Evolutionary conservation across 37 sponge, comb jelly and placozoan genomes (phyloP).

Genomic region (Lycopodina hypogea): DNA sequence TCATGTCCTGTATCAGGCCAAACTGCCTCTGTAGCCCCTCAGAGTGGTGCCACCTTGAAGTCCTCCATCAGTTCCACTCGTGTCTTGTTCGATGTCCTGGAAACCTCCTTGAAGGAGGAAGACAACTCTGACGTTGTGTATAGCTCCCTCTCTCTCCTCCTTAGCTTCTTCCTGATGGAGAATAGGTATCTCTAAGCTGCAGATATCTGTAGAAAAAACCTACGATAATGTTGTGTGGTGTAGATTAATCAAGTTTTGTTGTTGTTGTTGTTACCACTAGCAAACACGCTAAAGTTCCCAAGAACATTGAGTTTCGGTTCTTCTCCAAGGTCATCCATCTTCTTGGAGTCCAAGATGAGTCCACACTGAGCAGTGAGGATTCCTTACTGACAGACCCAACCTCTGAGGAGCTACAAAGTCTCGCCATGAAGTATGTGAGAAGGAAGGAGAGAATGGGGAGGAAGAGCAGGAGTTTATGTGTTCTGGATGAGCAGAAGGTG

Average conservation of each 20-base stretch:
- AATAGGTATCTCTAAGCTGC: slow-evolving; percentile 23
- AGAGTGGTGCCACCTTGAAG: background rate
- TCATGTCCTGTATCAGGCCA: background rate
- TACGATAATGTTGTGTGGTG: too few species aligned
- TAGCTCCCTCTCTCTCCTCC: slow-evolving; percentile 6
- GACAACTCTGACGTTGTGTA: background rate
- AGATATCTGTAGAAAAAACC: background rate
- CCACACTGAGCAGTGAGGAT: background rate
- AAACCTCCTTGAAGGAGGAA: background rate
- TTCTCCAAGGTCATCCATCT: slow-evolving; percentile 1
- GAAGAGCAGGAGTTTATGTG: background rate
- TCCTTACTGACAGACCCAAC: background rate
- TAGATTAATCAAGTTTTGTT: too few species aligned
- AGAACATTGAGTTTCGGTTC: slow-evolving; percentile 37
- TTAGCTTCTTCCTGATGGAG: slow-evolving; percentile 18
- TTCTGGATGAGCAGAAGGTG: too few species aligned
- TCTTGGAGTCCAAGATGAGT: slow-evolving; percentile 6
- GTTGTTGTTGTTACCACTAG: background rate
- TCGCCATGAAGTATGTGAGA: too few species aligned
- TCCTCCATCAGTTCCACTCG: slow-evolving; percentile 2
- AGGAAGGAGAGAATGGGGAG: background rate
- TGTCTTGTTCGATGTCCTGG: background rate
- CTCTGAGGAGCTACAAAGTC: background rate
- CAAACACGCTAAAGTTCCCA: background rate
- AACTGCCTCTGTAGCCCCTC: background rate